Base-by-base conservation (phyloP, 2,797 vertebrate genomes). In the Sebastes alutus region DNA sequence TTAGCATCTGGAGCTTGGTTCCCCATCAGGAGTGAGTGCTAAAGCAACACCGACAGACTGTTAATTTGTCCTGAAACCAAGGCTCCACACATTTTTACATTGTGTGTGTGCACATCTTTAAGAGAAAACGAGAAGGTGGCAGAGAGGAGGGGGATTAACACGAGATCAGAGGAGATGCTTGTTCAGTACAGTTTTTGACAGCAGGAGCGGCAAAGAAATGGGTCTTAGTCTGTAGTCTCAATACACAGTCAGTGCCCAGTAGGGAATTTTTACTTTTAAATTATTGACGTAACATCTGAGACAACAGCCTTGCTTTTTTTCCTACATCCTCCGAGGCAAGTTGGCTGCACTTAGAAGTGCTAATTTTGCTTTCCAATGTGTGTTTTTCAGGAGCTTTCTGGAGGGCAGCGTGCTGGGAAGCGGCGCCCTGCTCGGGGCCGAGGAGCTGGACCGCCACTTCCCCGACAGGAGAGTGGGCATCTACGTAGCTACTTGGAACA, bases 401-500 rank as follows among this genome's bases (percentile, higher is more conserved):
- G 97, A 99, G 94, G 98, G 98, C 83, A 99, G 98, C 71, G 95
- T 99, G 62, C 86, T 99, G 92, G 98, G 97, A 1, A 97, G 84
- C 0, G 97, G 99, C 33, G 98, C 98, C 62, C 93, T 99, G 87
- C 94, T 99, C 27, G 99, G 99, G 46, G 96, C 98, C 0, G 97
- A 98, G 30, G 99, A 99, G 88, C 95, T 99, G 61, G 97, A 97
- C 81, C 97, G 98, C 2, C 97, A 98, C 88, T 99, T 99, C 87
- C 99, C 99, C 0, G 94, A 98, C 75, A 94, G 98, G 80, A 96
- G 56, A 23, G 9, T 99, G 67, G 96, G 97, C 8, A 83, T 99
- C 79, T 99, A 97, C 46, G 87, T 99, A 49, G 95, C 96, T 87
- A 99, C 98, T 0, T 99, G 99, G 99, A 99, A 99, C 93, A 99